Evolutionary conservation across 2,888 invertebrate genomes (phyloP).

Genomic region (Lathronympha strigana): DNA sequence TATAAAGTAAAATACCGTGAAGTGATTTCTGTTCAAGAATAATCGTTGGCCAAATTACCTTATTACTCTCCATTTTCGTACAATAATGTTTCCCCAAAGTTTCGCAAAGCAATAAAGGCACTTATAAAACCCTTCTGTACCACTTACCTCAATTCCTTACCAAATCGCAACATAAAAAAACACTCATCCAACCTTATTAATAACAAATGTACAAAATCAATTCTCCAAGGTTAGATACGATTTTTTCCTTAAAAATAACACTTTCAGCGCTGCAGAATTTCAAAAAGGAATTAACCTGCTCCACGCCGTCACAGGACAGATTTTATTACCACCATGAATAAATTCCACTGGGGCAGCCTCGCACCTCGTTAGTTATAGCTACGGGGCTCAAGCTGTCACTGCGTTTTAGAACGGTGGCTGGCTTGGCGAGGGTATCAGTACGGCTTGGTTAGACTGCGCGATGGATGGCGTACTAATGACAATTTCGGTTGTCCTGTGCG

Average conservation of each 20-base stretch:
- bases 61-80: background rate
- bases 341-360: constrained; percentile 68
- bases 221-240: constrained; percentile 24
- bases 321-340: constrained; percentile 81
- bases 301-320: constrained; percentile 67
- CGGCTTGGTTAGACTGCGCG: constrained; percentile 50
- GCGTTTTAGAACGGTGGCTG: constrained; percentile 60
- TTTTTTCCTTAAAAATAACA: constrained; percentile 39
- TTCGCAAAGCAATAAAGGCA: constrained; percentile 11
- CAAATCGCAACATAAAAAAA: constrained; percentile 15
- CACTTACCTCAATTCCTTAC: constrained; percentile 10
- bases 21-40: too few species aligned
- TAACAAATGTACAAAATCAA: constrained; percentile 26
- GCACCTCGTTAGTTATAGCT: constrained; percentile 72
- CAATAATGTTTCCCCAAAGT: constrained; percentile 15
- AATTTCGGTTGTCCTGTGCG: constrained; percentile 42
- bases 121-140: constrained; percentile 10
- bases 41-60: background rate
- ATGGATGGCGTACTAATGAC: constrained; percentile 53
- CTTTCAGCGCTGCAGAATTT: constrained; percentile 54
- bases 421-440: constrained; percentile 44
- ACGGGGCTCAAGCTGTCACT: constrained; percentile 63
- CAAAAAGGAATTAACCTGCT: constrained; percentile 71
- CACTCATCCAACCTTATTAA: constrained; percentile 11
- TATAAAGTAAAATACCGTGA: too few species aligned